A percentile compares a stretch with the other conserved stretches of the same genome.
Evolutionary conservation across 2,888 invertebrate species (phyloP).

Genomic region (Syrista parreyssii): DNA sequence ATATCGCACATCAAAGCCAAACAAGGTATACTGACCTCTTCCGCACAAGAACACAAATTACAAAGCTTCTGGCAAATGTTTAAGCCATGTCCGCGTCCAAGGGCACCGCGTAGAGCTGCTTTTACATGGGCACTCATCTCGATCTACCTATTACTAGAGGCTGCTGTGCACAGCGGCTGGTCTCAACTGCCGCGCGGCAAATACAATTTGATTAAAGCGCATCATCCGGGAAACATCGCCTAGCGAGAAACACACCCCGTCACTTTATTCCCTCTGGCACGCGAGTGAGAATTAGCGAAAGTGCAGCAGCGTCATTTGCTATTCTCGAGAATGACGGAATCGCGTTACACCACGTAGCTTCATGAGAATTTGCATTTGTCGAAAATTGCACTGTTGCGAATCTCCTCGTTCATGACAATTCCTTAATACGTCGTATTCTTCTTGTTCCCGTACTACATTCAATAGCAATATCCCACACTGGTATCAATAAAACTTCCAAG

Average conservation of each 20-base stretch:
- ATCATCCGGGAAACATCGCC: not conserved
- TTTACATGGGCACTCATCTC: not conserved
- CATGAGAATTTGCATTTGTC: not conserved
- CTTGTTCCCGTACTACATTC: not conserved
- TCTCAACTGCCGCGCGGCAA: slow-evolving; percentile 4
- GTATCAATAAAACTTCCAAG: not conserved
- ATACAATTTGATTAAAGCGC: slow-evolving; percentile 25
- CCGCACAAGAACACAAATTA: slow-evolving; percentile 16
- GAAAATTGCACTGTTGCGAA: not conserved
- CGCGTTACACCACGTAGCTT: not conserved
- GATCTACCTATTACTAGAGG: not conserved
- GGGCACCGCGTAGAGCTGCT: not conserved
- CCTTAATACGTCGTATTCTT: not conserved
- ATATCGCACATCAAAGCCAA: slow-evolving; percentile 41
- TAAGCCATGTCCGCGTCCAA: not conserved
- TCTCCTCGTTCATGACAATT: not conserved
- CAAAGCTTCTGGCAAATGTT: slow-evolving; percentile 4
- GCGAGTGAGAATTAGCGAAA: not conserved
- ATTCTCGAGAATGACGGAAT: not conserved
- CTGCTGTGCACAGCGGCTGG: not conserved
- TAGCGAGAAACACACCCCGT: not conserved
- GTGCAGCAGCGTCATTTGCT: not conserved
- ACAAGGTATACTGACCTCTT: slow-evolving; percentile 14
- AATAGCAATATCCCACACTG: not conserved
- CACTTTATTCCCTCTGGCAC: not conserved